These are phyloP conservation scores for Cyclophora albipunctata DNA, from an alignment of 2,888 invertebrate genomes.

Conservation along the genomic window DNA sequence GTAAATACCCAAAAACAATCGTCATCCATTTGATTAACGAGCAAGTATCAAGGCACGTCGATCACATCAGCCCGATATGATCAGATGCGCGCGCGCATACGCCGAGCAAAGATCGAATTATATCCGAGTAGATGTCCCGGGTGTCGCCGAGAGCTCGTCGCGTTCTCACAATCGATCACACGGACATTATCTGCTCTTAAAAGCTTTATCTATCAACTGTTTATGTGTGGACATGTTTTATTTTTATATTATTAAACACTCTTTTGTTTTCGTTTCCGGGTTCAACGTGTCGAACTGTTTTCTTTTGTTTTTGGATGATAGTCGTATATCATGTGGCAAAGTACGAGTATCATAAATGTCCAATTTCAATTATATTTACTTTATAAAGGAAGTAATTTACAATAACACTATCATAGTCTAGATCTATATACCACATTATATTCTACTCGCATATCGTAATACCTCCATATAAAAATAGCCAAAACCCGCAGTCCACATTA, in stretches of 20 bases:
- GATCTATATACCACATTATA: no score
- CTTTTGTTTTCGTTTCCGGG: constrained; percentile 35
- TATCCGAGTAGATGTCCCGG: constrained; percentile 67
- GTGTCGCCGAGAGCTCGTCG: constrained; percentile 29
- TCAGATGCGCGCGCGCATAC: constrained; percentile 47
- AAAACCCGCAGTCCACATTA: no score
- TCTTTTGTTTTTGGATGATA: no score
- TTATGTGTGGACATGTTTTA: constrained; percentile 43
- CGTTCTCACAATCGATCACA: constrained; percentile 73
- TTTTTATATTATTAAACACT: constrained; percentile 14
- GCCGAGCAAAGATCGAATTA: constrained; percentile 52
- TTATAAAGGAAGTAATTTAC: no score
- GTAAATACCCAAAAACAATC: no score
- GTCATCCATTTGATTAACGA: no score
- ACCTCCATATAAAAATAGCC: no score
- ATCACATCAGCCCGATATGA: constrained; percentile 38
- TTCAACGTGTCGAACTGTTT: constrained; percentile 5
- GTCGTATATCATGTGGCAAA: no score
- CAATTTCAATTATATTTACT: no score
- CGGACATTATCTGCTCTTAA: constrained; percentile 60
- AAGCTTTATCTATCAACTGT: constrained; percentile 61
- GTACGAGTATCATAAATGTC: no score
- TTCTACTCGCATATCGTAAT: no score
- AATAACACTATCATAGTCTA: no score
- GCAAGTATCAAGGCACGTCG: constrained; percentile 40